These are phyloP conservation scores for Synanthedon formicaeformis DNA, from an alignment of 2,888 invertebrate genomes.

Conservation along the genomic window DNA sequence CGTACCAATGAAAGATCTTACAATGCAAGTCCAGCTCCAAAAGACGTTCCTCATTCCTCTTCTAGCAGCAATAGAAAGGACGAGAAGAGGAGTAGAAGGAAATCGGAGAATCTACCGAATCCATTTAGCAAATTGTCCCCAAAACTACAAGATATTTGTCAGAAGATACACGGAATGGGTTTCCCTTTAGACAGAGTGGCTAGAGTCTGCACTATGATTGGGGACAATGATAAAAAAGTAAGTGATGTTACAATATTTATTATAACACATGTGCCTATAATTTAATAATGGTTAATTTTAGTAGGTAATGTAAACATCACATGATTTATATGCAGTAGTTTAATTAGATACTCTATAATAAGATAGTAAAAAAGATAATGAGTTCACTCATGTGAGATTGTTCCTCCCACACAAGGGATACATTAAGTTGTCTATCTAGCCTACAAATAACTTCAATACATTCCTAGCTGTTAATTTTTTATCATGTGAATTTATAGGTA, in stretches of 20 bases:
- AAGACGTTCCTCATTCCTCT: slow-evolving; percentile 23
- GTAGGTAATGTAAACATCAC: no score
- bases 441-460: no score
- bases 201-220: slow-evolving; percentile 81
- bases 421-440: no score
- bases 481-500: no score
- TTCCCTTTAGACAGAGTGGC: slow-evolving; percentile 85
- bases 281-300: no score
- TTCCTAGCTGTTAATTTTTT: no score
- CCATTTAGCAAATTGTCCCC: slow-evolving; percentile 52
- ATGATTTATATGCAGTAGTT: no score
- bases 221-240: slow-evolving; percentile 87
- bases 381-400: no score
- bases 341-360: no score
- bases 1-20: slow-evolving; percentile 61
- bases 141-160: slow-evolving; percentile 75
- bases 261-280: no score
- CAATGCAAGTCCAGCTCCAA: slow-evolving; percentile 64
- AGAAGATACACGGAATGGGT: slow-evolving; percentile 87
- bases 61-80: slow-evolving; percentile 28
- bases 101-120: slow-evolving; percentile 42
- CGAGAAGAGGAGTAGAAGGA: slow-evolving; percentile 31
- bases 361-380: no score
- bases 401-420: no score
- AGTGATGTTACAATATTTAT: slow-evolving; percentile 8